phyloP scores from a whole-genome alignment of 2,797 vertebrate genomes.

The Ispidina lecontei region DNA sequence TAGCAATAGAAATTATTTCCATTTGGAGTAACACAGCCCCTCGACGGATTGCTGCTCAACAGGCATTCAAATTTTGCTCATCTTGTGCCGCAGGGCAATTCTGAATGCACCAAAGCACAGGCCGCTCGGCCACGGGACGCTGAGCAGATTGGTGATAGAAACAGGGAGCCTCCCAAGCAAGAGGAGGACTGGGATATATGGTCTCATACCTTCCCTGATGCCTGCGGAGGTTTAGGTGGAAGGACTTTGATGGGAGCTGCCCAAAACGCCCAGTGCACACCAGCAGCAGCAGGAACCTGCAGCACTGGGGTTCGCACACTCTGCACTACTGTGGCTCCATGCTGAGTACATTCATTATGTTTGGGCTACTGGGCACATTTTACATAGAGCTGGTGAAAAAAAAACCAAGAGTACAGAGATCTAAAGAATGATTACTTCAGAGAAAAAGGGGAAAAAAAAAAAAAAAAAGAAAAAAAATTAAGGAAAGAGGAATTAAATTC shows the following conservation, averaged over 20 bases:
- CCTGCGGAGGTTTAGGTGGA: neutral
- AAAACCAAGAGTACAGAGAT: too few relatives aligned
- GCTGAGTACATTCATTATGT: neutral
- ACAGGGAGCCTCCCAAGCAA: neutral
- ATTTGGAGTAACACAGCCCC: constrained; percentile 57
- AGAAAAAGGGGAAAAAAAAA: neutral
- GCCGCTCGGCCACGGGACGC: neutral
- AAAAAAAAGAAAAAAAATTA: too few relatives aligned
- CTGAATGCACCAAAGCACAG: neutral
- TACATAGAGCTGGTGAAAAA: neutral
- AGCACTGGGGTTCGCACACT: neutral
- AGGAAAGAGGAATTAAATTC: neutral
- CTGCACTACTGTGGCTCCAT: neutral
- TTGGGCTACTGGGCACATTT: constrained; percentile 6
- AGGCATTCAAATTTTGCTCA: constrained; percentile 30
- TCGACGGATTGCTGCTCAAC: constrained; percentile 42
- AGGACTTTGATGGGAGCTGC: neutral
- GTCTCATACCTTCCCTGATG: neutral
- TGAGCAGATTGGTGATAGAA: neutral
- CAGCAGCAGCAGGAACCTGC: neutral
- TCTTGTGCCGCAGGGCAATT: neutral
- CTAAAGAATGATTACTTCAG: neutral
- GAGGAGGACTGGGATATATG: neutral
- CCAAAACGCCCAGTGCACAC: neutral
- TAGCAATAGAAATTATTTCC: constrained; percentile 60